These are phyloP conservation scores for Drosophila rubida DNA, from an alignment of 2,888 invertebrate genomes.

Conservation along the genomic window DNA sequence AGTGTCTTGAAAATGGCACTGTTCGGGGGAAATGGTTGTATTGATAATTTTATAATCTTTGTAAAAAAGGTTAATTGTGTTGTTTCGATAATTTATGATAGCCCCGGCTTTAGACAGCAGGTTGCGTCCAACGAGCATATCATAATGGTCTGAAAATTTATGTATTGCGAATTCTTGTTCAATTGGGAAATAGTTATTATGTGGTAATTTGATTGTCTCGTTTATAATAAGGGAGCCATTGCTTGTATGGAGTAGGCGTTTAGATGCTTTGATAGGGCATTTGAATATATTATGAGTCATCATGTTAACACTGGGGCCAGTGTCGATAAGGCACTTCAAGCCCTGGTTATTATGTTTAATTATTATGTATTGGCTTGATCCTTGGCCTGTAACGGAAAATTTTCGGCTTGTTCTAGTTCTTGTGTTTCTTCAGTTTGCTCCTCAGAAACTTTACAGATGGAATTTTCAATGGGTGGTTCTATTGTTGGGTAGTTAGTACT, in stretches of 20 bases:
- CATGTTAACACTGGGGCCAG: constrained; percentile 18
- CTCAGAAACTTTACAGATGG: no score
- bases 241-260: constrained; percentile 14
- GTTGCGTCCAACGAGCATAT: constrained; percentile 14
- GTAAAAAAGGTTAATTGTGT: constrained; percentile 3
- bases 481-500: no score
- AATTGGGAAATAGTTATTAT: constrained; percentile 19
- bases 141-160: constrained; percentile 10
- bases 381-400: constrained; percentile 16
- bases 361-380: constrained; percentile 10
- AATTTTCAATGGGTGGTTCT: no score
- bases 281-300: constrained; percentile 9
- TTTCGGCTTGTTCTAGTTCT: constrained; percentile 8
- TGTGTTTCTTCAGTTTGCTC: constrained; percentile 1
- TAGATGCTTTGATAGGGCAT: constrained; percentile 13
- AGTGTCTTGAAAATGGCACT: constrained; percentile 11
- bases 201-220: constrained; percentile 9
- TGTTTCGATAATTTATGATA: constrained; percentile 10
- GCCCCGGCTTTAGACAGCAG: constrained; percentile 12
- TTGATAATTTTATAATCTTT: constrained; percentile 16
- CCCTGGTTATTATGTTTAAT: constrained; percentile 6
- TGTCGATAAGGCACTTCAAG: constrained; percentile 17
- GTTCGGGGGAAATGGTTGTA: not conserved
- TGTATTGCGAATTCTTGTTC: constrained; percentile 13
- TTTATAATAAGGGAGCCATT: constrained; percentile 23